These are phyloP conservation scores for Meriones unguiculatus DNA, from an alignment of 2,113 vertebrate genomes.

Conservation along the genomic window DNA sequence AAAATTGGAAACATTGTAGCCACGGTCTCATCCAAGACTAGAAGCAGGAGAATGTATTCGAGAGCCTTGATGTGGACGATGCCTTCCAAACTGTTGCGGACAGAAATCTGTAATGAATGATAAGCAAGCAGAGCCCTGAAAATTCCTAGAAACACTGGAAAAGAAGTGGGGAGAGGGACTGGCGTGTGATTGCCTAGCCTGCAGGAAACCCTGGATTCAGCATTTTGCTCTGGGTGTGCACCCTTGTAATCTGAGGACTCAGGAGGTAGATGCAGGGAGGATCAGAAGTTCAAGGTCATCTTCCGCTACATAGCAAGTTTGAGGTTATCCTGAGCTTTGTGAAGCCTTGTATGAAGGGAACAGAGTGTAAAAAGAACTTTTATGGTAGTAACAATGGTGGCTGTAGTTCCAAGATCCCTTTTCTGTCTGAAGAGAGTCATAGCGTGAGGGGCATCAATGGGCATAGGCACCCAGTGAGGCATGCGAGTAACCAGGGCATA, in stretches of 20 bases:
- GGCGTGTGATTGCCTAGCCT: background rate
- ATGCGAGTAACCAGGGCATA: no score
- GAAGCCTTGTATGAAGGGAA: background rate
- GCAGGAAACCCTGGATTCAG: background rate
- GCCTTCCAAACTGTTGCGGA: background rate
- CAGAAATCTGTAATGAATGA: background rate
- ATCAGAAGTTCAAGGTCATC: background rate
- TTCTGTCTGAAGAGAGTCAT: no score
- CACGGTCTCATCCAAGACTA: background rate
- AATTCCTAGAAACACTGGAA: background rate
- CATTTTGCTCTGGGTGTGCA: background rate
- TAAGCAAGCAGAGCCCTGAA: background rate
- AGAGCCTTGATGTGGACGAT: background rate
- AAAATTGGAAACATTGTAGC: background rate
- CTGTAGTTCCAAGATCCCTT: no score
- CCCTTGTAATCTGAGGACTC: background rate
- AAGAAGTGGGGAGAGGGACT: no score
- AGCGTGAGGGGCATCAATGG: no score
- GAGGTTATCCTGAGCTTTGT: no score
- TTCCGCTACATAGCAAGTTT: background rate
- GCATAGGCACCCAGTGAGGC: no score
- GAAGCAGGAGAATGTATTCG: background rate
- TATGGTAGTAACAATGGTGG: no score
- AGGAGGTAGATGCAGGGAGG: no score
- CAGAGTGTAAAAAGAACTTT: no score